Percentiles rank a stretch among this genome's conserved stretches.
Conservation (phyloP, 2,888 invertebrate species). For the Cacoxenus indagator region DNA sequence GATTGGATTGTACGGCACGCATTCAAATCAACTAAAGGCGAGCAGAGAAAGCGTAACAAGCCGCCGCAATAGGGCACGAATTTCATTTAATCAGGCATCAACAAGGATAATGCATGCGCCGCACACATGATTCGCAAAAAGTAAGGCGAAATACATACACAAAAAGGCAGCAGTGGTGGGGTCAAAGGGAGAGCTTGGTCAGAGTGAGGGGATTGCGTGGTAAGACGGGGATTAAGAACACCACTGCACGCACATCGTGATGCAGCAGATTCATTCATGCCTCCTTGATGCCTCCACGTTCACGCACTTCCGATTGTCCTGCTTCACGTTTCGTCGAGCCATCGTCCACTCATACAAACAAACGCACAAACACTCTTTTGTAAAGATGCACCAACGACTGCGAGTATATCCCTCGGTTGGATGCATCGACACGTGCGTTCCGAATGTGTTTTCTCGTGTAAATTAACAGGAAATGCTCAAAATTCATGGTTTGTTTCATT, state of each 20-base stretch:
- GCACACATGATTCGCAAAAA: constrained; percentile 13
- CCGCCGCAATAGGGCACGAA: constrained; percentile 9
- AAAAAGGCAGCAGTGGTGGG: background rate
- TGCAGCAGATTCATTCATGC: constrained; percentile 36
- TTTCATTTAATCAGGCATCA: constrained; percentile 11
- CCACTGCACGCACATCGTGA: constrained; percentile 58
- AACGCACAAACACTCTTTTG: background rate
- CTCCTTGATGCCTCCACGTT: constrained; percentile 38
- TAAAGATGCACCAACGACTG: background rate
- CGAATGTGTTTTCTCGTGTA: constrained; percentile 4
- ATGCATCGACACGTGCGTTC: constrained; percentile 18
- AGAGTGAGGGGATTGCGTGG: constrained; percentile 14
- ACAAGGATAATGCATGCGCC: constrained; percentile 28
- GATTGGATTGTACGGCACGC: constrained; percentile 22
- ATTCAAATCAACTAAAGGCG: background rate
- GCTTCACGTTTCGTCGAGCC: constrained; percentile 41
- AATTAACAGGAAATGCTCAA: constrained; percentile 12
- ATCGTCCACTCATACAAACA: background rate
- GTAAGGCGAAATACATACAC: background rate
- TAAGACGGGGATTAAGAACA: constrained; percentile 45
- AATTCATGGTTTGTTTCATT: constrained; percentile 10
- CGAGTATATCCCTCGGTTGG: background rate
- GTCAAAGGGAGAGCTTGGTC: background rate
- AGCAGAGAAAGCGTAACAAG: background rate
- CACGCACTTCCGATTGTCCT: constrained; percentile 9